Base-by-base conservation (phyloP, 2,888 invertebrate genomes). In the Periphyllus acericola region DNA sequence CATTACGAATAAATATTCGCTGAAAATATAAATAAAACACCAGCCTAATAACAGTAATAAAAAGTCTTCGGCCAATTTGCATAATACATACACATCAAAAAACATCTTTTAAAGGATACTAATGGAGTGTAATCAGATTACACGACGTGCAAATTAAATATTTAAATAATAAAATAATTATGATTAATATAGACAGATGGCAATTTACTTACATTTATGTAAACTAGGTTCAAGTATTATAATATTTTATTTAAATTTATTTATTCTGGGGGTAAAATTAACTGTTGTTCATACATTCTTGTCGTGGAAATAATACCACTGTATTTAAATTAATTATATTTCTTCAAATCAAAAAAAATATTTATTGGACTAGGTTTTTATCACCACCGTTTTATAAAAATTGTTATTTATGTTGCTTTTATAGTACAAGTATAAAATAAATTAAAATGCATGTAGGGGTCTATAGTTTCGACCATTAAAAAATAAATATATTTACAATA, bases 151-250 rank as follows among this genome's bases (percentile, higher is more conserved):
- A 81, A 81, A 81, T 81, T 66, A 29, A 81, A 81, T 81, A 81
- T 81, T 81, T 81, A 81, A 68, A 81, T 81, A 79, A 79, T 55
- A 55, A 55, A 55, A 79, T 79, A 81, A 81, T 66, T 68, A 68
- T 66, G 36, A 81, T 81, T 81, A 60, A 60, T 60, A 80, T n/a
- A 79, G 25, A 80, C 36, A 66, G 60, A 80, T n/a, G 79, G 79
- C 34, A 60, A 79, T 79, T 80, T 80, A 34, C 66, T 60, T 60
- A 55, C 17, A 60, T 79, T 79, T 79, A 79, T 79, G 55, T 79
- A 60, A 55, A 60, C 36, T 17, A 36, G 36, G 60, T 80, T 80
- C 60, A 60, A 36, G 36, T n/a, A 60, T 79, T 79, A 79, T 36
- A 79, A 36, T 60, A 60, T 14, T 14, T 46, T 80, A 80, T 80